Evolutionary conservation across 2,113 vertebrate genomes (phyloP), one percentile per base, ranked within the genome.

Genomic region (Pterocles burchelli): DNA sequence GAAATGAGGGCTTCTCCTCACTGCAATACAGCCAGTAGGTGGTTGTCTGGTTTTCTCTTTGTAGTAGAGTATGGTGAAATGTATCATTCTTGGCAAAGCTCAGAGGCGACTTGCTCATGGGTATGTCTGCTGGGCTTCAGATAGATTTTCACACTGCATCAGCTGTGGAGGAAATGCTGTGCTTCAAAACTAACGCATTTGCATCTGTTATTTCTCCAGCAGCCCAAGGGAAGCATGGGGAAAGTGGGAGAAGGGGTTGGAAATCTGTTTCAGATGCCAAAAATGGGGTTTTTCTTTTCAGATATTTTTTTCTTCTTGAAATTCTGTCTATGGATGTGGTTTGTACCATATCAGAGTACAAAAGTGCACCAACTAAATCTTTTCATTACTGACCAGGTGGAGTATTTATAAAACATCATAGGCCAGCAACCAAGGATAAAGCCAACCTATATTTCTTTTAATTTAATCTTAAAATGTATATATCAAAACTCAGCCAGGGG

Each of bases 101-200:
- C 76, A 55, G 88, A 75, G 75, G 78, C 0, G 1, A 33, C 49
- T 95, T 46, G 74, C 92, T 96, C 41, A 12, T 91, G 70, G 89
- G 20, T 89, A 55, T 38, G 76, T 94, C 91, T 97, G 79, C 91
- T 95, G 90, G 73, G 89, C 89, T 92, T 91, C 79, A 77, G 62
- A 88, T 80, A 83, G 85, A 77, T 96, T 96, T 95, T 96, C 79
- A 9, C 93, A 88, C 73, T 2, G 29, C 75, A 82, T 96, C 93
- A 78, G 76, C 91, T 89, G 90, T 31, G 83, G 45, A 90, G 61
- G 63, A 91, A 94, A 93, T 73, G 81, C 79, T 94, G 38, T 52
- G 76, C 78, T 93, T 94, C 87, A 77, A 5, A 93, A 93, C 70
- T 59, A 93, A 54, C 77, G 62, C 20, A 43, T 88, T 67, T 93